Conservation (phyloP, 2,113 vertebrate genomes). For the Phaethon lepturus region DNA sequence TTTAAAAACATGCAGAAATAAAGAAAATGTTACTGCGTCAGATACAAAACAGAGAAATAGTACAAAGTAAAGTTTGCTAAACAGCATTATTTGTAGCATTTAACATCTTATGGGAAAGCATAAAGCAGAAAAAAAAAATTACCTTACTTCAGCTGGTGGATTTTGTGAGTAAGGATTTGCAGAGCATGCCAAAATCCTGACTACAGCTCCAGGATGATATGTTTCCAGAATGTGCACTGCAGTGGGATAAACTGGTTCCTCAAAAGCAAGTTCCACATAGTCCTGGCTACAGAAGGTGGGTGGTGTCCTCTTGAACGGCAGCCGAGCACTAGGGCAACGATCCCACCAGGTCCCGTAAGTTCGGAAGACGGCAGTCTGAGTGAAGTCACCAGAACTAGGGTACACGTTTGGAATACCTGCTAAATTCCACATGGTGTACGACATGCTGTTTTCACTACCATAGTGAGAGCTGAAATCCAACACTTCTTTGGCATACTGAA, state of each 20-base stretch:
- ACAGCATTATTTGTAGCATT: not conserved
- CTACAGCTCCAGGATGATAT: slow-evolving; percentile 94
- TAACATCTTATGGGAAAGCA: not conserved
- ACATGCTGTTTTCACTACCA: slow-evolving; percentile 98
- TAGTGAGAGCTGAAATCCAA: slow-evolving; percentile 99
- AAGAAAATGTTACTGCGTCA: not conserved
- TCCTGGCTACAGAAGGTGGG: slow-evolving; percentile 91
- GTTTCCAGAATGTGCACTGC: slow-evolving; percentile 95
- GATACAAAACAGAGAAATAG: not conserved
- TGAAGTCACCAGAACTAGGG: slow-evolving; percentile 97
- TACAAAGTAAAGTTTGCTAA: not conserved
- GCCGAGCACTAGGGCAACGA: slow-evolving; percentile 84
- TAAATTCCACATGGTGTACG: slow-evolving; percentile 99
- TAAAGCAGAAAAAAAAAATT: slow-evolving; percentile 62
- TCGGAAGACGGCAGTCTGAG: slow-evolving; percentile 95
- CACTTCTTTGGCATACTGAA: slow-evolving; percentile 97
- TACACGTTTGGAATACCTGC: slow-evolving; percentile 94
- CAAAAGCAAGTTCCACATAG: slow-evolving; percentile 94
- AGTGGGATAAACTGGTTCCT: slow-evolving; percentile 95
- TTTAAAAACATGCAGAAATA: not conserved
- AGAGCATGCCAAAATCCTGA: slow-evolving; percentile 95
- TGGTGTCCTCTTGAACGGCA: slow-evolving; percentile 86
- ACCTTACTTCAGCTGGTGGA: slow-evolving; percentile 91
- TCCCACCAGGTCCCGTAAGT: slow-evolving; percentile 97
- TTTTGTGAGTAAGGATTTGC: slow-evolving; percentile 95